These are phyloP conservation scores for Tenthredo distinguenda DNA, from an alignment of 2,888 invertebrate species.

Conservation along the genomic window DNA sequence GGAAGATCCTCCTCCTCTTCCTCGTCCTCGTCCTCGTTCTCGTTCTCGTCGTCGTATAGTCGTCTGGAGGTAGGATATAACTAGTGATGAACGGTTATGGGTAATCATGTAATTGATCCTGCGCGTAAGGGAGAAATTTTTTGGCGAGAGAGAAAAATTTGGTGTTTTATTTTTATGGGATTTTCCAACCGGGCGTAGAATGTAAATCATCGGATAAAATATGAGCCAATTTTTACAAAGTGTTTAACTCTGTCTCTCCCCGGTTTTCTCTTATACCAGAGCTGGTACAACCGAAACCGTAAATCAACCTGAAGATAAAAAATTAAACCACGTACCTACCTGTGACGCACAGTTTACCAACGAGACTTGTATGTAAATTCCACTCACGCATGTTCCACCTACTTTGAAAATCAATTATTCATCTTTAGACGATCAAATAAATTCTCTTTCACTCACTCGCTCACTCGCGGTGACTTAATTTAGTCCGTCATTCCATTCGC, in stretches of 20 bases:
- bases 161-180: slow-evolving; percentile 32
- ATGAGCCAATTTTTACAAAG: slow-evolving; percentile 43
- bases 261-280: background rate
- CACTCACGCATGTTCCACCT: background rate
- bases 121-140: background rate
- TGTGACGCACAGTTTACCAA: slow-evolving; percentile 1
- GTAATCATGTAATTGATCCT: slow-evolving; percentile 40
- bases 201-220: slow-evolving; percentile 36
- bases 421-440: background rate
- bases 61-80: slow-evolving; percentile 4
- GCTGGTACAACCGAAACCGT: background rate
- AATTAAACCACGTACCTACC: slow-evolving; percentile 20
- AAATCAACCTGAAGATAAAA: slow-evolving; percentile 11
- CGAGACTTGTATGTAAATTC: slow-evolving; percentile 9
- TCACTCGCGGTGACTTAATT: too few species aligned
- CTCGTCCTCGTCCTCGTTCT: background rate
- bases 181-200: background rate
- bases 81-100: slow-evolving; percentile 44
- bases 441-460: background rate
- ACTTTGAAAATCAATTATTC: background rate
- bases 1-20: slow-evolving; percentile 12
- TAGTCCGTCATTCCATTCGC: background rate
- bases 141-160: background rate
- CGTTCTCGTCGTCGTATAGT: background rate
- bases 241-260: slow-evolving; percentile 28